A percentile compares a stretch with the other conserved stretches of the same genome.
phyloP scores from a whole-genome alignment of 2,888 invertebrate genomes.

The Pseudolycoriella hygida region DNA sequence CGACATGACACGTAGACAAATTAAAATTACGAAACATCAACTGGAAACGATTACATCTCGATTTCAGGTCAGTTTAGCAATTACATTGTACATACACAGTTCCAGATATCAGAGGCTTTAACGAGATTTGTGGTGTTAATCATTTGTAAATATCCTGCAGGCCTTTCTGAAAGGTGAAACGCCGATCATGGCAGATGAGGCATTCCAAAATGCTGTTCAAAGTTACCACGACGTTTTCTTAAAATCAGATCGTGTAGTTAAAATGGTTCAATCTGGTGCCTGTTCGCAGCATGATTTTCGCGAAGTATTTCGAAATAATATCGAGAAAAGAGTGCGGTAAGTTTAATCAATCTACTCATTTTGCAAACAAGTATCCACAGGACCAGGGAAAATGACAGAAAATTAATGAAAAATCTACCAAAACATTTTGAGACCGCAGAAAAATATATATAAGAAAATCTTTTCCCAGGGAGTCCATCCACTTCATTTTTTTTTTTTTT shows the following conservation, averaged over 20 bases:
- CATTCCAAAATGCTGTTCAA: conserved; percentile 97
- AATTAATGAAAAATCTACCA: too few species aligned
- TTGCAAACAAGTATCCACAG: too few species aligned
- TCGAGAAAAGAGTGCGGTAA: conserved; percentile 91
- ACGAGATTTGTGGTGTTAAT: not conserved
- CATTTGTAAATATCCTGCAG: conserved; percentile 27
- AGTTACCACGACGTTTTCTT: conserved; percentile 92
- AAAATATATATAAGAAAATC: too few species aligned
- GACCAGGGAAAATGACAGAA: too few species aligned
- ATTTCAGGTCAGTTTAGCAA: conserved; percentile 55
- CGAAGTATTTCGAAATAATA: conserved; percentile 95
- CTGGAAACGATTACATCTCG: conserved; percentile 83
- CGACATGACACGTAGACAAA: conserved; percentile 90
- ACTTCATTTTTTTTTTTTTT: too few species aligned
- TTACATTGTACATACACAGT: not conserved
- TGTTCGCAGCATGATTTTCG: conserved; percentile 97
- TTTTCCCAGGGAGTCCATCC: too few species aligned
- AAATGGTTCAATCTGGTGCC: conserved; percentile 95
- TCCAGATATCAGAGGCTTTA: not conserved
- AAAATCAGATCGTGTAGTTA: conserved; percentile 86
- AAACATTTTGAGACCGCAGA: too few species aligned
- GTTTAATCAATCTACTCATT: conserved; percentile 7
- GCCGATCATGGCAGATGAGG: conserved; percentile 94
- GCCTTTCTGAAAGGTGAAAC: conserved; percentile 94
- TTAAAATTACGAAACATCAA: conserved; percentile 92